These are phyloP conservation scores for Amphiura filiformis DNA, from an alignment of 35 echinoderm and acorn worm genomes.

Conservation along the genomic window DNA sequence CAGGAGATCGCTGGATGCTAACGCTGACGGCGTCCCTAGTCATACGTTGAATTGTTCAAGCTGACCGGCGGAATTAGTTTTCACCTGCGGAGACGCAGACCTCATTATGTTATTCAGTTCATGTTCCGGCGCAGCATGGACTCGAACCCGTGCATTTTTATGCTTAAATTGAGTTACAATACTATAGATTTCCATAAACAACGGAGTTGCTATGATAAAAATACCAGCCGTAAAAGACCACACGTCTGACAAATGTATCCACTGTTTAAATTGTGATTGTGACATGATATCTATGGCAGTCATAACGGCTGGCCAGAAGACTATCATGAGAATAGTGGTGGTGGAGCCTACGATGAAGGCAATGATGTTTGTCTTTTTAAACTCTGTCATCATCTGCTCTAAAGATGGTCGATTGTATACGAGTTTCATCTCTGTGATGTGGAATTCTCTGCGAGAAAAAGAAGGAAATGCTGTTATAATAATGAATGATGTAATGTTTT, in stretches of 20 bases:
- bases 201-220: constrained; percentile 80
- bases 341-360: constrained; percentile 40
- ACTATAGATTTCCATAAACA: constrained; percentile 57
- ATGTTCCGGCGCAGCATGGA: not conserved
- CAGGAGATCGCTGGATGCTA: too few relatives aligned
- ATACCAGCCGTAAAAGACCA: constrained; percentile 79
- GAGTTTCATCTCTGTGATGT: constrained; percentile 66
- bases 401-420: constrained; percentile 79
- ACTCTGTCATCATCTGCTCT: constrained; percentile 64
- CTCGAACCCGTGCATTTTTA: constrained; percentile 3
- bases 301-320: constrained; percentile 74
- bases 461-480: not conserved
- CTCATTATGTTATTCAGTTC: not conserved
- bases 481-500: too few relatives aligned
- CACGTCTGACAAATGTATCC: constrained; percentile 67
- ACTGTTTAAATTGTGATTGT: constrained; percentile 52
- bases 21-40: too few relatives aligned
- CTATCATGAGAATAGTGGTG: constrained; percentile 45
- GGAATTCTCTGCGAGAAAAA: constrained; percentile 83
- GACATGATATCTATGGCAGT: constrained; percentile 46
- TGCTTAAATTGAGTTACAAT: constrained; percentile 53
- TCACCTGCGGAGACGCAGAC: too few relatives aligned
- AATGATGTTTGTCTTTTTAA: constrained; percentile 45
- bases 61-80: too few relatives aligned
- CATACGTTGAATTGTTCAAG: too few relatives aligned